Percentiles rank a stretch among this genome's conserved stretches.
These are phyloP conservation scores for Tachuris rubrigastra DNA, from an alignment of 2,113 vertebrate species.

Conservation along the genomic window DNA sequence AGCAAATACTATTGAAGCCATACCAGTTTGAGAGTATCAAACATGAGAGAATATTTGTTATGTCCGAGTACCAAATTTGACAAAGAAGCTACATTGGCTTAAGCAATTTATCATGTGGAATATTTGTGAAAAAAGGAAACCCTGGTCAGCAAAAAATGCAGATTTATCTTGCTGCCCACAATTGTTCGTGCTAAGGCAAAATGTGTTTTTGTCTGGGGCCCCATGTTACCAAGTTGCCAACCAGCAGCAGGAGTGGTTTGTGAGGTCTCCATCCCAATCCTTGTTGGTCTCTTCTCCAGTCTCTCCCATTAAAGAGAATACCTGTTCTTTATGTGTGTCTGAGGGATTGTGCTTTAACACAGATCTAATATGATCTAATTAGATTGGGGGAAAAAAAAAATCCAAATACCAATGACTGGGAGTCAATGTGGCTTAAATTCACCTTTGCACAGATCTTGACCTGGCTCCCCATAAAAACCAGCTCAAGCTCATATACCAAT, in stretches of 20 bases:
- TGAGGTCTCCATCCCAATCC: background rate
- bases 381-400: background rate
- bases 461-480: background rate
- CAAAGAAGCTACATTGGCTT: constrained; percentile 47
- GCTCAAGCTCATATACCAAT: background rate
- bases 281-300: background rate
- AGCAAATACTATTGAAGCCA: accelerated
- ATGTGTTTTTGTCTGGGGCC: background rate
- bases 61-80: background rate
- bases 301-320: too few relatives aligned
- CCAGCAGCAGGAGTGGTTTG: background rate
- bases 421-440: background rate
- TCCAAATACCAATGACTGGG: background rate
- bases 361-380: background rate
- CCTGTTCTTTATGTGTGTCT: background rate
- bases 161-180: background rate
- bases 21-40: background rate
- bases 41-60: too few relatives aligned
- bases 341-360: background rate
- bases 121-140: background rate
- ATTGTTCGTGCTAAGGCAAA: background rate
- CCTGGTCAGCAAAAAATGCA: background rate
- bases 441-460: background rate
- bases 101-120: constrained; percentile 16
- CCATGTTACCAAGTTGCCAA: background rate